Evolutionary conservation across 92 coral and sea anemone species (phyloP), one percentile per base, ranked within the genome.

Genomic region (Ricordea florida): DNA sequence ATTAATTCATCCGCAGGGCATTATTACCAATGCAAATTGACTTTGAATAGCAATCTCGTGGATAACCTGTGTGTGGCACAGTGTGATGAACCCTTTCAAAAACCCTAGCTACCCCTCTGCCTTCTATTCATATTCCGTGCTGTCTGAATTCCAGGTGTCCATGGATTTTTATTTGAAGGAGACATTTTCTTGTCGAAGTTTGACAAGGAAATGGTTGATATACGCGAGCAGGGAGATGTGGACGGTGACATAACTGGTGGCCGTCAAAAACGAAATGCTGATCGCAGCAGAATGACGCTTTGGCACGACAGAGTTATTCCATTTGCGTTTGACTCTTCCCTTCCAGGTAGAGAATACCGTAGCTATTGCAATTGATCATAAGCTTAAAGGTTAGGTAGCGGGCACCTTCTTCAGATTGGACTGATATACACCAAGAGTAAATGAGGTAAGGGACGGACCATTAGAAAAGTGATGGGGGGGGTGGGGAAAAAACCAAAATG

Each of bases 271-370:
- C 78, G 96, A n/a, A 91, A 91, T 29, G 93, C 89, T 23, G 32
- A 52, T 27, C 81, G 93, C 23, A 42, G 74, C 37, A 63, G 90
- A 23, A 48, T 68, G 33, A 25, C 42, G 1, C 58, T 91, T 32
- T 91, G 97, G 97, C 71, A 76, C 9, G 71, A 60, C 53, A 69
- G 69, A 29, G 73, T 83, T 3, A 65, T 91, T 8, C 97, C 97
- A 1, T 91, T 87, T 32, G 66, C 59, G 64, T 63, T 91, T 5
- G 82, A 86, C 50, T 63, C 96, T 6, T 34, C 75, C 9, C 46
- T 90, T 14, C 89, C 96, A 37, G 72, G 96, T 90, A 42, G 59
- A 79, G 17, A 4, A 10, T 6, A n/a, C 25, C 8, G 24, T 8
- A 2, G 25, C 0, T 48, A 11, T 3, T 8, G 18, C 0, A 35